phyloP scores from a whole-genome alignment of 2,888 invertebrate genomes.

The Mythimna vitellina region DNA sequence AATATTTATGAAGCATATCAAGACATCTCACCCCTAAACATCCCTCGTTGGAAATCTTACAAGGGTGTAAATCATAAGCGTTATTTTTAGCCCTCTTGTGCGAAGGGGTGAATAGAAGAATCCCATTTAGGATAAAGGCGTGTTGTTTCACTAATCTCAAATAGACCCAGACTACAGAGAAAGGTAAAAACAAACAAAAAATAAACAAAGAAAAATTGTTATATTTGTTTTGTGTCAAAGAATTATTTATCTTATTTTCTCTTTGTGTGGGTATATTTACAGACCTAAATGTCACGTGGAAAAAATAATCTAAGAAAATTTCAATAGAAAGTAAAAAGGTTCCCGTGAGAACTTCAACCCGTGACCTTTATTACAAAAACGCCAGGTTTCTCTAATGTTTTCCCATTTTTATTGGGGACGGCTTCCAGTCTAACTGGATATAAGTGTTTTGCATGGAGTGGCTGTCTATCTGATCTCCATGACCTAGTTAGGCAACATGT shows the following conservation, averaged over 20 bases:
- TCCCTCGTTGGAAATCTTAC: constrained; percentile 47
- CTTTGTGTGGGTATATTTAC: neutral
- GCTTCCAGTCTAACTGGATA: too few species aligned
- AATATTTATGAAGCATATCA: constrained; percentile 56
- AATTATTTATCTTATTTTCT: constrained; percentile 2
- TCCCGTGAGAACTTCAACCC: neutral
- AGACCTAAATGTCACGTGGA: constrained; percentile 13
- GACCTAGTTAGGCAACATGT: too few species aligned
- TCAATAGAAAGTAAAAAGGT: neutral
- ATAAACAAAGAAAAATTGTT: neutral
- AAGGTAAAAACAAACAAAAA: neutral
- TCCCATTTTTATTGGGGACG: too few species aligned
- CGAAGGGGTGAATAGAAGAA: constrained; percentile 36
- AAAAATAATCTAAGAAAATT: constrained; percentile 1
- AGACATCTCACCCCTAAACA: constrained; percentile 54
- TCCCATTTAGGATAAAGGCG: neutral
- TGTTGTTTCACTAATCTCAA: neutral
- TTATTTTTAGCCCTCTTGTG: constrained; percentile 72
- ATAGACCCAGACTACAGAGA: neutral
- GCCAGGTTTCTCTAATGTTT: neutral
- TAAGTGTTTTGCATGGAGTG: too few species aligned
- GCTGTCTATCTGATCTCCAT: too few species aligned
- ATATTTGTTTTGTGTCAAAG: constrained; percentile 2
- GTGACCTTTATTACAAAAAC: constrained; percentile 9
- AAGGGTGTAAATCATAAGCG: constrained; percentile 78